Evolutionary conservation across 2,113 vertebrate species (phyloP).

Genomic region (Prionailurus bengalensis): DNA sequence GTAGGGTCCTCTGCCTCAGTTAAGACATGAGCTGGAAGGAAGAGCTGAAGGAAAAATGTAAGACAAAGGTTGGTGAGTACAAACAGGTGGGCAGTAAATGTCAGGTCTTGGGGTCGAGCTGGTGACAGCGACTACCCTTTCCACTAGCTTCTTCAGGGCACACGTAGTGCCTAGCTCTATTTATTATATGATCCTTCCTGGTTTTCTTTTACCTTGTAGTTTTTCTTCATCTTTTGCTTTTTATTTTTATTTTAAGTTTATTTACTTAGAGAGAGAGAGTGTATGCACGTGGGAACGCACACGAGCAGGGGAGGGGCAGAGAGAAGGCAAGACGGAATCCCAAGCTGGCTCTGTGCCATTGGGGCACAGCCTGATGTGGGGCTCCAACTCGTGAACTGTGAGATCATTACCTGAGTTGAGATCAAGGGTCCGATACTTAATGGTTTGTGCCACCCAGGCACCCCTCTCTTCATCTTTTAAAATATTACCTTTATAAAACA

Average conservation of each 20-base stretch:
- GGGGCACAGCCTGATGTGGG: too few relatives aligned
- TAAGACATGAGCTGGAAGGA: background rate
- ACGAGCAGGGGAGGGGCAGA: too few relatives aligned
- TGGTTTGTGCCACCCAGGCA: too few relatives aligned
- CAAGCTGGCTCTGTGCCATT: too few relatives aligned
- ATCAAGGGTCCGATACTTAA: too few relatives aligned
- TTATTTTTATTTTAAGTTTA: too few relatives aligned
- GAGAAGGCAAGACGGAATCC: too few relatives aligned
- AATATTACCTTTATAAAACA: background rate
- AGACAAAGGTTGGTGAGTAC: background rate
- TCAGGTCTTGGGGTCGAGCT: background rate
- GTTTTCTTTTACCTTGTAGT: background rate
- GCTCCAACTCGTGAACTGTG: too few relatives aligned
- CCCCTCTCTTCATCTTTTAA: background rate
- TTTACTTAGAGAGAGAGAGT: too few relatives aligned
- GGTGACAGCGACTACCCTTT: background rate
- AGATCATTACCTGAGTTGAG: too few relatives aligned
- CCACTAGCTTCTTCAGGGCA: background rate
- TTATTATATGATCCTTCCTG: background rate
- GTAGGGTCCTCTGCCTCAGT: background rate
- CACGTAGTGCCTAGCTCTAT: background rate
- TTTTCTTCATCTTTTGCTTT: background rate
- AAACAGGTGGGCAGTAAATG: background rate
- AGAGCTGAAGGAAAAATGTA: background rate
- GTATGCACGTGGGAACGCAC: too few relatives aligned